Percentiles rank a stretch among this genome's conserved stretches.
Evolutionary conservation across 2,113 vertebrate species (phyloP).

Genomic region (Nycticebus coucang): DNA sequence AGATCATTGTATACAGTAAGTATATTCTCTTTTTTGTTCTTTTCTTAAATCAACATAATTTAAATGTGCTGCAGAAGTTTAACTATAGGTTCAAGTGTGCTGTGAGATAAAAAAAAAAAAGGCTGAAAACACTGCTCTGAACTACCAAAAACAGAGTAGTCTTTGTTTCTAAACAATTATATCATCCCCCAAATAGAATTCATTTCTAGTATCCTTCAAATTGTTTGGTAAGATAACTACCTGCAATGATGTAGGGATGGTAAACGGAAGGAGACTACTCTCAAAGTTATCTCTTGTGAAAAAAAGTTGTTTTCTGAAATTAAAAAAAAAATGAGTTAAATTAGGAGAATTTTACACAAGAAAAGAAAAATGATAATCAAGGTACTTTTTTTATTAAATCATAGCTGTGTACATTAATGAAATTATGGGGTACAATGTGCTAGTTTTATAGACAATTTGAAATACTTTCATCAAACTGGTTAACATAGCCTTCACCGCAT

Average conservation of each 20-base stretch:
- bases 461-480: too few relatives aligned
- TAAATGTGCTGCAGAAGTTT: too few relatives aligned
- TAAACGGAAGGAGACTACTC: slow-evolving; percentile 45
- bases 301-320: slow-evolving; percentile 63
- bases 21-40: too few relatives aligned
- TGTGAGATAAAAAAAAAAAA: too few relatives aligned
- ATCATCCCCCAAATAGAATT: not conserved
- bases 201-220: not conserved
- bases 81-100: too few relatives aligned
- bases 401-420: too few relatives aligned
- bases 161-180: fast-evolving
- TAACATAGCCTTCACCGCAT: too few relatives aligned
- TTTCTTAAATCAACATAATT: too few relatives aligned
- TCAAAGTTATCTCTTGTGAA: slow-evolving; percentile 41
- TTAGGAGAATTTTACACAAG: not conserved
- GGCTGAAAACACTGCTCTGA: not conserved
- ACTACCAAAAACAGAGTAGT: not conserved
- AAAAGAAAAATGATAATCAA: not conserved
- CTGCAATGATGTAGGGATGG: not conserved
- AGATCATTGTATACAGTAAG: too few relatives aligned
- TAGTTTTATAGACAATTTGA: too few relatives aligned
- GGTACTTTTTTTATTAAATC: not conserved
- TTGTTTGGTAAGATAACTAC: not conserved
- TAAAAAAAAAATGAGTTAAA: not conserved
- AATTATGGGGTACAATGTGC: too few relatives aligned